A percentile compares a stretch with the other conserved stretches of the same genome.
phyloP scores from a whole-genome alignment of 2,888 invertebrate species.

The Falcaria lacertinaria region DNA sequence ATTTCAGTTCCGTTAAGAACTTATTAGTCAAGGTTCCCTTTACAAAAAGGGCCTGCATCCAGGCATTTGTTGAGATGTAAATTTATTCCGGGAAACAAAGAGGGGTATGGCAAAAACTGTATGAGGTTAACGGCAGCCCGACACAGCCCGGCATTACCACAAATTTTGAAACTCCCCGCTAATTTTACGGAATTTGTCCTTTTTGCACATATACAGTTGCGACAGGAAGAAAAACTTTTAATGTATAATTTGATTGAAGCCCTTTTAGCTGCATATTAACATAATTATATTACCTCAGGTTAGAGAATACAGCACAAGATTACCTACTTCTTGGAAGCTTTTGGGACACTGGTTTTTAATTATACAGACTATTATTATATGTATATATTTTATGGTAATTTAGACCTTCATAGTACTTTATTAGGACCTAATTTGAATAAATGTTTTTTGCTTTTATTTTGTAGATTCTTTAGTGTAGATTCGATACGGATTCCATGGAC shows the following conservation, averaged over 20 bases:
- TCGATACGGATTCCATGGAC: too few species aligned
- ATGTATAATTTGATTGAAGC: not conserved
- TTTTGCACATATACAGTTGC: constrained; percentile 28
- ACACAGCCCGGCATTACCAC: constrained; percentile 51
- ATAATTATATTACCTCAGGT: too few species aligned
- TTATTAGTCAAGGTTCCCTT: constrained; percentile 53
- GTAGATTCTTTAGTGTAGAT: too few species aligned
- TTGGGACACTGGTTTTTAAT: too few species aligned
- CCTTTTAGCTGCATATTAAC: not conserved
- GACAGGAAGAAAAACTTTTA: not conserved
- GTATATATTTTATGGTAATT: too few species aligned
- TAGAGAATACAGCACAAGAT: too few species aligned
- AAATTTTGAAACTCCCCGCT: constrained; percentile 42
- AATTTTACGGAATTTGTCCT: constrained; percentile 46
- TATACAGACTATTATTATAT: too few species aligned
- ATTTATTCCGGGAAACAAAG: constrained; percentile 69
- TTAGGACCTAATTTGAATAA: too few species aligned
- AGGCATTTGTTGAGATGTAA: constrained; percentile 68
- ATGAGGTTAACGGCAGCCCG: constrained; percentile 49
- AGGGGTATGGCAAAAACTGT: constrained; percentile 56
- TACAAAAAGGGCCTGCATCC: constrained; percentile 56
- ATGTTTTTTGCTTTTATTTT: too few species aligned
- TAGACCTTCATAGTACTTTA: too few species aligned
- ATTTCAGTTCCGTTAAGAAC: constrained; percentile 55
- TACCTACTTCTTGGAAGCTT: too few species aligned